Evolutionary conservation across 1,140 invertebrate species (phyloP).

Genomic region (Nautilus pompilius): DNA sequence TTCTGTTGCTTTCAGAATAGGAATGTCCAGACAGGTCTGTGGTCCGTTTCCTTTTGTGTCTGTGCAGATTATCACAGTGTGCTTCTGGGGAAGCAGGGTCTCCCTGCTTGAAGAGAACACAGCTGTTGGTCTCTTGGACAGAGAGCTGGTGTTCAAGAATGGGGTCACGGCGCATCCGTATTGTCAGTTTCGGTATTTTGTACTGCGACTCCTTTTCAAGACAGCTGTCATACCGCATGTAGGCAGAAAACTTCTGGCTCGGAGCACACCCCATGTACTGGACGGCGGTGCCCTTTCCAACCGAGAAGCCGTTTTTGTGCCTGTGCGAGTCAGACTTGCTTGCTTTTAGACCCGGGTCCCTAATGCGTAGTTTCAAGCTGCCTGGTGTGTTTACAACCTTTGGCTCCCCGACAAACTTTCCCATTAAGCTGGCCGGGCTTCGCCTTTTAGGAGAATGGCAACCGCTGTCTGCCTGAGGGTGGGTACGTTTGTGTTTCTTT

Average conservation of each 20-base stretch:
- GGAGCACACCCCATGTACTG: no score
- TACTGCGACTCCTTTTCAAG: slow-evolving; percentile 4
- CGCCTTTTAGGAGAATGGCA: no score
- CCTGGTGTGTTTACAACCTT: neutral
- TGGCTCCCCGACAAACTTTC: neutral
- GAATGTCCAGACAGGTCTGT: neutral
- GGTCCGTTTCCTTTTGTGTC: neutral
- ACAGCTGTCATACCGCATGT: neutral
- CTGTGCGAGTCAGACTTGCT: neutral
- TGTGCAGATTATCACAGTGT: neutral
- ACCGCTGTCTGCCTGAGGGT: no score
- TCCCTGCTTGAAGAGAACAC: slow-evolving; percentile 16
- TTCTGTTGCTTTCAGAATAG: neutral
- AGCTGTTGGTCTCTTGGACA: slow-evolving; percentile 11
- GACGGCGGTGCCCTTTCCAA: no score
- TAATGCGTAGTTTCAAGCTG: neutral
- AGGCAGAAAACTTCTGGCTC: no score
- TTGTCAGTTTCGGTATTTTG: slow-evolving; percentile 32
- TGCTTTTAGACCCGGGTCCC: neutral
- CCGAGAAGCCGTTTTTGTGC: no score
- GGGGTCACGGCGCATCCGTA: slow-evolving; percentile 25
- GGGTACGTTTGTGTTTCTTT: no score
- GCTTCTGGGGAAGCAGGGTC: neutral
- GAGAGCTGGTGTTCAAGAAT: slow-evolving; percentile 18
- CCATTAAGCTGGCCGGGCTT: no score